phyloP scores from a whole-genome alignment of 2,797 vertebrate species.

The Gephyroberyx darwinii region DNA sequence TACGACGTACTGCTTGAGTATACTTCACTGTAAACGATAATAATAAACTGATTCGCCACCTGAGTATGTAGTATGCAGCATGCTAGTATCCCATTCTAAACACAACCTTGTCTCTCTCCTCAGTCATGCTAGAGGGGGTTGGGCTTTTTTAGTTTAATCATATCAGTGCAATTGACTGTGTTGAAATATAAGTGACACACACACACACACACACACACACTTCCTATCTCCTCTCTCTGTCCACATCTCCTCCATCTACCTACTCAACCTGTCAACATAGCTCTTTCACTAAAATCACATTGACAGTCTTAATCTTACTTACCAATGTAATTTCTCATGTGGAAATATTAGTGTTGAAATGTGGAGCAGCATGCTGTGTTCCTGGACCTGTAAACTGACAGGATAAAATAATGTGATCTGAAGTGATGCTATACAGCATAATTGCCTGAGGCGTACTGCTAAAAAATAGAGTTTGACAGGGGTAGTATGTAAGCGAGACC shows the following conservation, averaged over 20 bases:
- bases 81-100: too few relatives aligned
- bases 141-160: slow-evolving; percentile 6
- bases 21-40: too few relatives aligned
- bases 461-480: slow-evolving; percentile 10
- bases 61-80: too few relatives aligned
- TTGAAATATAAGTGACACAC: slow-evolving; percentile 16
- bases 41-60: too few relatives aligned
- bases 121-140: slow-evolving; percentile 6
- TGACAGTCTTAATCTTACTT: slow-evolving; percentile 24
- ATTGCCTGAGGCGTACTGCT: background rate
- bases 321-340: slow-evolving; percentile 8
- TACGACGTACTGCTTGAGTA: too few relatives aligned
- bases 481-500: background rate
- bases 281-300: slow-evolving; percentile 21
- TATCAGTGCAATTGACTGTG: slow-evolving; percentile 17
- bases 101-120: slow-evolving; percentile 3
- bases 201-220: background rate
- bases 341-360: slow-evolving; percentile 35
- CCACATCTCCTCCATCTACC: slow-evolving; percentile 2
- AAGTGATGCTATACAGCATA: slow-evolving; percentile 6
- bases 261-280: slow-evolving; percentile 13
- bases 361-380: slow-evolving; percentile 6
- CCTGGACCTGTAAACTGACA: slow-evolving; percentile 16
- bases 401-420: slow-evolving; percentile 5
- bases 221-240: slow-evolving; percentile 2